phyloP scores from a whole-genome alignment of 2,113 vertebrate genomes.

The Anolis carolinensis region DNA sequence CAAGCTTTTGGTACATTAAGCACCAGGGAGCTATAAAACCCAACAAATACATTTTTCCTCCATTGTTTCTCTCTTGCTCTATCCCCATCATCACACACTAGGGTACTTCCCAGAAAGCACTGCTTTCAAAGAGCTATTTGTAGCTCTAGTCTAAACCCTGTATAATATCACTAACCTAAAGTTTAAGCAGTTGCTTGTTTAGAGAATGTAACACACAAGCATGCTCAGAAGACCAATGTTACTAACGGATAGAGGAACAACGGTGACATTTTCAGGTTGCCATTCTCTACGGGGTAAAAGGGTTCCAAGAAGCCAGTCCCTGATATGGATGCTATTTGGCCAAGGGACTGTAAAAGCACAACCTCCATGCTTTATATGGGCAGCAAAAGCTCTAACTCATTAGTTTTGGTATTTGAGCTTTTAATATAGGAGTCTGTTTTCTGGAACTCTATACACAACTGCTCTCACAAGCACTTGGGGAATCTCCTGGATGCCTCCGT shows the following conservation, averaged over 20 bases:
- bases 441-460: too few species aligned
- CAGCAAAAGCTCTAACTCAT: not conserved
- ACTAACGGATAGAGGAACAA: not conserved
- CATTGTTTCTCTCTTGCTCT: not conserved
- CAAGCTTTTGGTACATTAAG: constrained; percentile 33
- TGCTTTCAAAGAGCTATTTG: not conserved
- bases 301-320: not conserved
- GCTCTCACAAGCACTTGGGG: too few species aligned
- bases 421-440: too few species aligned
- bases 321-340: not conserved
- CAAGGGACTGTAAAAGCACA: not conserved
- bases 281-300: not conserved
- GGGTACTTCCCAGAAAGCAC: not conserved
- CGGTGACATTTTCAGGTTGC: not conserved
- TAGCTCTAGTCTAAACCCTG: not conserved
- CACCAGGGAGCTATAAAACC: constrained; percentile 9
- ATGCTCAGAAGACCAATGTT: not conserved
- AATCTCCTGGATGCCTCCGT: too few species aligned
- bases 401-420: not conserved
- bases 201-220: not conserved
- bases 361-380: not conserved
- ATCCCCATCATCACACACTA: not conserved
- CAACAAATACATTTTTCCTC: not conserved
- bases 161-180: not conserved
- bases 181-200: not conserved